These are phyloP conservation scores for Azemiops feae DNA, from an alignment of 2,113 vertebrate genomes.

Conservation along the genomic window DNA sequence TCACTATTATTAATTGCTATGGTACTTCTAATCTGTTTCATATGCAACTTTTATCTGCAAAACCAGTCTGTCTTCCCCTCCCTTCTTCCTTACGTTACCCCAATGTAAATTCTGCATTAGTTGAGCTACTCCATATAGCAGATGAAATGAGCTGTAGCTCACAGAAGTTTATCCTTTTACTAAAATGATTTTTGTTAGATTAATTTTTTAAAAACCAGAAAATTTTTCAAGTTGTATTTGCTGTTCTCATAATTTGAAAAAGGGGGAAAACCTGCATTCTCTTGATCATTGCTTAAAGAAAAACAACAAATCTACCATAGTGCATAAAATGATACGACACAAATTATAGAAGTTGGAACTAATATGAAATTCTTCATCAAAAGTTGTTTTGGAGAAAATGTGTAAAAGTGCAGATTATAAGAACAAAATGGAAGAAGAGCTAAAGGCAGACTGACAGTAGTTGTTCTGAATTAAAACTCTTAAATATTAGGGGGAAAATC, in stretches of 20 bases:
- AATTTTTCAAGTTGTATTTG: background rate
- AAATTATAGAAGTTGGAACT: background rate
- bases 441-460: background rate
- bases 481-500: background rate
- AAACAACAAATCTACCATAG: background rate
- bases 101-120: background rate
- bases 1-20: background rate
- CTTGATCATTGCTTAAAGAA: background rate
- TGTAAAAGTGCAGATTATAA: background rate
- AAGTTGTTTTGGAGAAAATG: background rate
- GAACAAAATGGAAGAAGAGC: background rate
- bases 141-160: background rate
- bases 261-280: background rate
- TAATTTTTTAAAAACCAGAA: background rate
- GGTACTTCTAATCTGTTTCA: background rate
- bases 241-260: background rate
- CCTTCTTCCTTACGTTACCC: background rate
- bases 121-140: background rate
- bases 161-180: background rate
- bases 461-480: background rate
- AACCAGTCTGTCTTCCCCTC: background rate
- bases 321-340: background rate
- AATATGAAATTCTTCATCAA: background rate
- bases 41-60: background rate
- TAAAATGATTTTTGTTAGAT: background rate